Evolutionary conservation across 2,888 invertebrate species (phyloP), one percentile per base, ranked within the genome.

Genomic region (Leptinotarsa peninsularis): DNA sequence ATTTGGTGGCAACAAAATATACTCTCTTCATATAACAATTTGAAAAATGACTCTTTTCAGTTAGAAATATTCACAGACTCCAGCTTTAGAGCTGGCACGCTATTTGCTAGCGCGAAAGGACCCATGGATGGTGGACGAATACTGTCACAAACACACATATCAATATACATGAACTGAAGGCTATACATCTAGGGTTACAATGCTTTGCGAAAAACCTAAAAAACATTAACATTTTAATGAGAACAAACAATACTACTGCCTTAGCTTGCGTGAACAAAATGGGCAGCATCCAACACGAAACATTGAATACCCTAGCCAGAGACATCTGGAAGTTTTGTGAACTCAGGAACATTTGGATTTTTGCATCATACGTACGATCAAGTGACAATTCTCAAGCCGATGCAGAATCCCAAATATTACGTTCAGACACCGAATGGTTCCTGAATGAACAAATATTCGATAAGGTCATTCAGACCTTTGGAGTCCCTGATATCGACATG

Each of bases 401-500:
- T 66, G 18, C 4, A 33, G 43, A 66, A 23, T 54, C 54, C 18
- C 54, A 4, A n/a, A 4, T 54, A 17, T n/a, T 18, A 54, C n/a
- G 54, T n/a, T 54, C 54, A 54, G 54, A 54, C 54, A 54, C 18
- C 17, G 2, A 21, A 21, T 21, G 21, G 21, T 50, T 4, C 50
- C 50, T 50, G 50, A 50, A 50, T 50, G 50, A 50, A 15, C 13
- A 50, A 5, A 50, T 50, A 50, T 50, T 50, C 50, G 50, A 50
- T 50, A 15, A 50, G 13, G 50, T 50, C 50, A 50, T 50, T 50
- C 50, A 50, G 50, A 50, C 50, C 50, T 67, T 73, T 56, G 72
- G 67, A 23, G n/a, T 21, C 13, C 56, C 72, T 18, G 43, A 23
- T 33, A 72, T 67, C 18, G 73, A 73, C 56, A 33, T 73, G 54